phyloP scores from a whole-genome alignment of 2,797 vertebrate genomes.

The Malacoctenus gilli region DNA sequence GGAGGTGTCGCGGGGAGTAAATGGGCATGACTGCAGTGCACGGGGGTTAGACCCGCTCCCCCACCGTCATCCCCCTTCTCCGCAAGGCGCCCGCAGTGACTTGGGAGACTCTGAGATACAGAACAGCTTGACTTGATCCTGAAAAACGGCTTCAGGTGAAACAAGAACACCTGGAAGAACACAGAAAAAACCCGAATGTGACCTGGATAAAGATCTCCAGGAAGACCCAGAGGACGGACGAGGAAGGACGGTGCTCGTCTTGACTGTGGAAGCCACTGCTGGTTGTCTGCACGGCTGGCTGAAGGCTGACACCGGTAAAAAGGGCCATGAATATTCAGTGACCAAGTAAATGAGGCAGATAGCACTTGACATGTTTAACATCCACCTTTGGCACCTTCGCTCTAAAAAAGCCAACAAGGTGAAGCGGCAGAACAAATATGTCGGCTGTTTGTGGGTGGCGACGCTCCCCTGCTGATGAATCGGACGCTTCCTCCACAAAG shows the following conservation, averaged over 20 bases:
- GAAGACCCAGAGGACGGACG: slow-evolving; percentile 1
- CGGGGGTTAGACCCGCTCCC: slow-evolving; percentile 44
- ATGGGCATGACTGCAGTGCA: slow-evolving; percentile 70
- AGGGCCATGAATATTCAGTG: slow-evolving; percentile 76
- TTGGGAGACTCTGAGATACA: too few species aligned
- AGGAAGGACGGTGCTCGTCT: slow-evolving; percentile 27
- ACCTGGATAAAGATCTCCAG: slow-evolving; percentile 11
- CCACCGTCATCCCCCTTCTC: slow-evolving; percentile 26
- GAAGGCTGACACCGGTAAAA: slow-evolving; percentile 66
- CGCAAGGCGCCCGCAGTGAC: slow-evolving; percentile 37
- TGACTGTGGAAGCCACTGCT: slow-evolving; percentile 28
- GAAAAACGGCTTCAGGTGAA: slow-evolving; percentile 42
- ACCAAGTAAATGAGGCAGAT: slow-evolving; percentile 74
- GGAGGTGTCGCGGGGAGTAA: slow-evolving; percentile 70
- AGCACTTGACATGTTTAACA: slow-evolving; percentile 76
- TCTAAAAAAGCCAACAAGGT: slow-evolving; percentile 67
- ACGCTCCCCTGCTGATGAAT: slow-evolving; percentile 56
- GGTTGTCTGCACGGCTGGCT: slow-evolving; percentile 54
- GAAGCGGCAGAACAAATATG: slow-evolving; percentile 67
- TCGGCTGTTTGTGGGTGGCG: slow-evolving; percentile 61
- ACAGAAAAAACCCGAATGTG: slow-evolving; percentile 13
- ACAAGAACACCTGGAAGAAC: slow-evolving; percentile 28
- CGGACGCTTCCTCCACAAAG: slow-evolving; percentile 50
- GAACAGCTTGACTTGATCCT: slow-evolving; percentile 17
- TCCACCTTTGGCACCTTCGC: slow-evolving; percentile 73